Base-by-base conservation (phyloP, 2,888 invertebrate species). In the Drosophila yooni region DNA sequence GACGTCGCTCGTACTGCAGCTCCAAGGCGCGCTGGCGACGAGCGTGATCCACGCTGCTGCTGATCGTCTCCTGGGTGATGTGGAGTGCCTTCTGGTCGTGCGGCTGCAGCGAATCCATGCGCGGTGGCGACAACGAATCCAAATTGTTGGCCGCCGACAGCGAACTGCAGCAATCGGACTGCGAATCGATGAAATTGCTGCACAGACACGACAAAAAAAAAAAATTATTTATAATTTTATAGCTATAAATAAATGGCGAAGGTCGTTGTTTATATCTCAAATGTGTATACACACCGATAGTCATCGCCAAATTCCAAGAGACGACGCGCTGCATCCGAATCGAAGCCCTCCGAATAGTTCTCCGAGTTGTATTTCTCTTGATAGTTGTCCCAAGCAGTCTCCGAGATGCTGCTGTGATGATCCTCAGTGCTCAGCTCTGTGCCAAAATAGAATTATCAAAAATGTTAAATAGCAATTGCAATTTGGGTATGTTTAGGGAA, bases 331-430 rank as follows among this genome's bases (percentile, higher is more conserved):
- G 97, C 96, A 93, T 98, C 97, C 2, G 97, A 96, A 92, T 98
- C 98, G 4, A 95, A 95, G 54, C 96, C 95, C 94, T 98, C 98
- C 68, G 98, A 98, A 93, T 98, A 98, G 33, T 97, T 96, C 92
- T 98, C 98, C 48, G 97, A 97, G 93, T 97, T 96, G 93, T 98
- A 98, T 93, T 97, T 98, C 92, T 98, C 98, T 96, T 98, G 98
- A 94, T 98, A 98, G 93, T 97, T 97, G 93, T 98, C 98, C 98
- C 98, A 98, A 56, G 98, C 97, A 88, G 97, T 97, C 93, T 98
- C 98, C 1, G 97, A 97, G 92, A 97, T 96, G 90, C 97, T 97
- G 89, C 96, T 96, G 58, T 92, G 92, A 82, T 96, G 96, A 91
- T 96, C 96, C 91, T 96, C 96, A 1, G 95, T 95, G 31, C 95